Evolutionary conservation across 2,888 invertebrate genomes (phyloP).

Genomic region (Troglohyphantes excavatus): DNA sequence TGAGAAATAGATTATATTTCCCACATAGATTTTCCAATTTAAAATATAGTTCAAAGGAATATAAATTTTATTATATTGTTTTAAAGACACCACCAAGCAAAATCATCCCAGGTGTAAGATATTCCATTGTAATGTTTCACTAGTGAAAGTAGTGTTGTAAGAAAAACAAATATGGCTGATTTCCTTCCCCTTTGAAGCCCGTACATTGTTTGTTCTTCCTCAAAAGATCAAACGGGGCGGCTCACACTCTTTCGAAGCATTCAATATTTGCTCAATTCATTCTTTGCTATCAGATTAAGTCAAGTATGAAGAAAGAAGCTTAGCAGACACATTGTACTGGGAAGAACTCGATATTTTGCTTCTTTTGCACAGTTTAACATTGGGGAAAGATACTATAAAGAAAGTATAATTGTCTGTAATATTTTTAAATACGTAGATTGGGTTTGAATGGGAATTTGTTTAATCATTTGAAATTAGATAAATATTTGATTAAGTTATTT

Average conservation of each 20-base stretch:
- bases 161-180: background rate
- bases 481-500: no score
- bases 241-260: slow-evolving; percentile 34
- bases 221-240: slow-evolving; percentile 48
- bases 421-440: no score
- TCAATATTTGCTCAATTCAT: slow-evolving; percentile 61
- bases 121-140: background rate
- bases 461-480: no score
- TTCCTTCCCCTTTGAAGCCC: slow-evolving; percentile 27
- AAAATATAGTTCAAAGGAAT: no score
- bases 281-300: slow-evolving; percentile 48
- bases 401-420: no score
- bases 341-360: slow-evolving; percentile 10
- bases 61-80: no score
- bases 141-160: background rate
- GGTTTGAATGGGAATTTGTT: no score
- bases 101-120: background rate
- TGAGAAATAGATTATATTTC: no score
- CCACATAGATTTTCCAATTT: no score
- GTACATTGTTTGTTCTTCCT: slow-evolving; percentile 32
- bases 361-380: slow-evolving; percentile 3
- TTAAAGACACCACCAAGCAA: background rate
- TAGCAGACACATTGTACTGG: slow-evolving; percentile 26
- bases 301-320: slow-evolving; percentile 34
- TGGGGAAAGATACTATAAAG: no score